A percentile compares a stretch with the other conserved stretches of the same genome.
Conservation (phyloP, 35 echinoderm and acorn worm genomes). For the Apostichopus californicus region DNA sequence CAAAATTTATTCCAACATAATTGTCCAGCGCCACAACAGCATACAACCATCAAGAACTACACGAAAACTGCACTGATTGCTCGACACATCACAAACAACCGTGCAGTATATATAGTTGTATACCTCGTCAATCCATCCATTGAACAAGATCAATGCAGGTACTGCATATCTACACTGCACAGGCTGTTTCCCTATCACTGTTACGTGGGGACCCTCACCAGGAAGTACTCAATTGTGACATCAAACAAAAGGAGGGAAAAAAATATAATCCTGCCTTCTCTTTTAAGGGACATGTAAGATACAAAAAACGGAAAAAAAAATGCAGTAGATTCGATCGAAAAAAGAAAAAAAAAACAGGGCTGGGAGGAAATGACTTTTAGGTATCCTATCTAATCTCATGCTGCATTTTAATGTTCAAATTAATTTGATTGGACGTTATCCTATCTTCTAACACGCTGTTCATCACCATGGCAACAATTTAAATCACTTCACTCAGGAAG, state of each 20-base stretch:
- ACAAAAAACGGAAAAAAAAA: not conserved
- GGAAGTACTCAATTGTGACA: conserved; percentile 13
- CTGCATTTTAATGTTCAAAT: conserved; percentile 19
- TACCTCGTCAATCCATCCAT: not conserved
- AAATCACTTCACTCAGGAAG: conserved; percentile 17
- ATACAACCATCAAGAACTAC: not conserved
- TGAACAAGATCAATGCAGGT: not conserved
- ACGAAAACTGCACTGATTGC: not conserved
- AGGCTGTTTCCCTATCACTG: conserved; percentile 8
- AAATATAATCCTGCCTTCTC: not conserved
- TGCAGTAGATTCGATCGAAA: not conserved
- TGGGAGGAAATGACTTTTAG: not conserved
- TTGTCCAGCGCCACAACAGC: not conserved
- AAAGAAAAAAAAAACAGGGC: too few relatives aligned
- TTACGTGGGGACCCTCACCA: not conserved
- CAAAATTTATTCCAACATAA: not conserved
- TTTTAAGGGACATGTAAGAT: not conserved
- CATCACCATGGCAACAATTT: conserved; percentile 21
- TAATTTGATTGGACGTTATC: conserved; percentile 8
- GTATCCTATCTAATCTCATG: not conserved
- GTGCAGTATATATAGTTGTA: not conserved
- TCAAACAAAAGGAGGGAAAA: not conserved
- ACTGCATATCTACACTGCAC: not conserved
- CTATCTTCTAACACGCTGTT: not conserved
- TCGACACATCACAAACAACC: not conserved